These are phyloP conservation scores for Gymnothorax reevesii DNA, from an alignment of 2,797 vertebrate species.

Conservation along the genomic window DNA sequence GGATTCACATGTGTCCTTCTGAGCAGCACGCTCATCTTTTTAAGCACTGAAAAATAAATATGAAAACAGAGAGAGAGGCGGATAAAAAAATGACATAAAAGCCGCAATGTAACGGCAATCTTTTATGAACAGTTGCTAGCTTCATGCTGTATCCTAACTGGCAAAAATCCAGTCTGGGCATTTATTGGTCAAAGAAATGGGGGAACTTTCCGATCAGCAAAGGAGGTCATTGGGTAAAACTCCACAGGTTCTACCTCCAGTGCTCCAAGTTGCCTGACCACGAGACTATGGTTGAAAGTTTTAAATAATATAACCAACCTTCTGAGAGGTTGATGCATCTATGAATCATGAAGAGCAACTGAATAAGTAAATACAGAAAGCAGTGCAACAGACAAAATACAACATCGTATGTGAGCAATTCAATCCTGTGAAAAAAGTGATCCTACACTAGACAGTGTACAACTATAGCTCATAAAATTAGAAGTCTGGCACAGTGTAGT, in stretches of 20 bases:
- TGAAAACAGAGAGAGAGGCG: neutral
- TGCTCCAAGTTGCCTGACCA: neutral
- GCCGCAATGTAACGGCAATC: neutral
- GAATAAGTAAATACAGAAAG: neutral
- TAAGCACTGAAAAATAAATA: neutral
- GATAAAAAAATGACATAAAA: neutral
- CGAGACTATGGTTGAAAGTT: neutral
- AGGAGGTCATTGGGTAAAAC: neutral
- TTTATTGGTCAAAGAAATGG: neutral
- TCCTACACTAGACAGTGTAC: neutral
- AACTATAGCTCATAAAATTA: neutral
- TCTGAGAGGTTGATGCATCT: neutral
- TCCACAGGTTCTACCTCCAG: neutral
- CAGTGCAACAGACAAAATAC: neutral
- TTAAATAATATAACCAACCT: neutral
- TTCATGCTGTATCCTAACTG: neutral
- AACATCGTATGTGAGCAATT: neutral
- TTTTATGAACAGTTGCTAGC: neutral
- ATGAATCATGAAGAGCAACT: neutral
- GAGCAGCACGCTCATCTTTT: neutral
- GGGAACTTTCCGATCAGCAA: neutral
- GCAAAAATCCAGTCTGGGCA: neutral
- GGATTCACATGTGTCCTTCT: neutral
- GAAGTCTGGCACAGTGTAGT: neutral
- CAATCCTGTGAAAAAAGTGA: neutral